Evolutionary conservation across 2,888 invertebrate species (phyloP), one percentile per base, ranked within the genome.

Genomic region (Agrochola lota): DNA sequence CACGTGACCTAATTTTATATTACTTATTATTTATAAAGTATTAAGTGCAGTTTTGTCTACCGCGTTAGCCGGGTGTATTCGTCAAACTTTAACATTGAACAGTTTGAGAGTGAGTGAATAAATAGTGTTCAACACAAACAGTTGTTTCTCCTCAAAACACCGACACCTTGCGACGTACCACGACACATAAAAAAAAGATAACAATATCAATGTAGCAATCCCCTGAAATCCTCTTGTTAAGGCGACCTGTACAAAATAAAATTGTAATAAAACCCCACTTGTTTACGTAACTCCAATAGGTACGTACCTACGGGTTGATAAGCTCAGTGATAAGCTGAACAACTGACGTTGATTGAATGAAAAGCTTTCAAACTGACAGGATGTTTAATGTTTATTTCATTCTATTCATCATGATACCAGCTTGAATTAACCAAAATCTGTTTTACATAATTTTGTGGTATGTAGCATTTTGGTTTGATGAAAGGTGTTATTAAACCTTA

Each of bases 341-440:
- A 87, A 81, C 80, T 69, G 72, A 74, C 71, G 78, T 87, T 87
- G 84, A 87, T 85, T 85, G 74, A 87, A 85, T 77, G 72, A 78
- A 73, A 63, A 30, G 72, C 30, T 68, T 80, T 74, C 67, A 55
- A 70, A 70, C 46, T 70, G 52, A 70, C 75, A 68, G 60, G 55
- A 59, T 49, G 46, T 63, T 57, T 43, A n/a, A 30, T 49, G 3
- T 59, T 64, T 52, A 49, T 26, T 12, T 52, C 23, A 26, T 64
- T 71, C 4, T 55, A 68, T 62, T 64, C 40, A 71, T 26, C 40
- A 71, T 26, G 26, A 26, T 46, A 49, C 8, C 20, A 20, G 17
- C 17, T 57, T 26, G 55, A 23, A 49, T 60, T 52, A 74, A 72
- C 3, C 1, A 9, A 11, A n/a, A 6, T 15, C 23, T 9, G 5